Percentiles rank a stretch among this genome's conserved stretches.
phyloP scores from a whole-genome alignment of 23 tunicate genomes.

The Halocynthia roretzi region DNA sequence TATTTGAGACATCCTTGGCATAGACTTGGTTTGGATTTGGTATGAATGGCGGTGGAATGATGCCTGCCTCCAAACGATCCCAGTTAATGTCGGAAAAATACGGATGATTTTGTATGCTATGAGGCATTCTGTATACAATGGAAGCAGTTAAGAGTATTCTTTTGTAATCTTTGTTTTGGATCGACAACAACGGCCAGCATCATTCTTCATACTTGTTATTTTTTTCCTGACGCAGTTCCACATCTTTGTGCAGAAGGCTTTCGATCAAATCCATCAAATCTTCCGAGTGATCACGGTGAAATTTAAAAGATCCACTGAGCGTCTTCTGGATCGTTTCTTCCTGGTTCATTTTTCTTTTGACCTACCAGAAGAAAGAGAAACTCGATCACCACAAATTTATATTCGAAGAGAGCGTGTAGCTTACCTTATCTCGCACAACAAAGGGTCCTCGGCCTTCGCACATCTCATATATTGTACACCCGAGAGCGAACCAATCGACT shows the following conservation, averaged over 20 bases:
- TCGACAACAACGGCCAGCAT: not conserved
- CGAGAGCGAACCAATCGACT: conserved; percentile 85
- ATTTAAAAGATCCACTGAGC: conserved; percentile 31
- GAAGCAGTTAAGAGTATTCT: not conserved
- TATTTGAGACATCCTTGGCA: conserved; percentile 78
- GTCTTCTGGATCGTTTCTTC: conserved; percentile 53
- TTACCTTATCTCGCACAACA: conserved; percentile 51
- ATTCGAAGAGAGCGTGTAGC: not conserved
- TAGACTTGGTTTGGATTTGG: conserved; percentile 69
- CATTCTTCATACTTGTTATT: conserved; percentile 40
- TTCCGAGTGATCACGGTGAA: conserved; percentile 31
- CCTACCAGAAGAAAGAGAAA: conserved; percentile 2
- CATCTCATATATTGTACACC: conserved; percentile 89
- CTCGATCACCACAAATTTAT: not conserved
- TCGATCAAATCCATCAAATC: conserved; percentile 50
- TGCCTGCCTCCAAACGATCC: conserved; percentile 82
- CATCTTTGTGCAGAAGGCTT: conserved; percentile 50
- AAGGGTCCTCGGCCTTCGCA: conserved; percentile 73
- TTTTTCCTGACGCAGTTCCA: conserved; percentile 39
- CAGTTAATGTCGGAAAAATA: conserved; percentile 77
- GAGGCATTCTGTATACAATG: conserved; percentile 12
- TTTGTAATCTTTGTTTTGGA: too few species aligned
- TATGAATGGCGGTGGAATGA: conserved; percentile 59
- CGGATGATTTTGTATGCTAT: conserved; percentile 59
- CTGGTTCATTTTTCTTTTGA: conserved; percentile 42